phyloP scores from a whole-genome alignment of 2,888 invertebrate genomes.

The Mesoligia furuncula region DNA sequence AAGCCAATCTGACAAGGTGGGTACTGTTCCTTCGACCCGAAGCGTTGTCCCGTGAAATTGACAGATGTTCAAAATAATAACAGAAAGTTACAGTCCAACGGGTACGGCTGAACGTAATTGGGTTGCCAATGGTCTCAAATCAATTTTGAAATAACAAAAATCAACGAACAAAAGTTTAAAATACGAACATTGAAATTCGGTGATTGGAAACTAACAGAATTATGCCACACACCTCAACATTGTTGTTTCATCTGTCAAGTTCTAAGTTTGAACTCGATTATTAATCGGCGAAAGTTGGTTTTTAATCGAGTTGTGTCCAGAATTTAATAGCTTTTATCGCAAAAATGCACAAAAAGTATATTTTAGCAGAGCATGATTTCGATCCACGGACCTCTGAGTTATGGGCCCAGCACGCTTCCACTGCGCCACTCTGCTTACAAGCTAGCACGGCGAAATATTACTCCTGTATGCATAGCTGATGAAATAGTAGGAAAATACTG shows the following conservation, averaged over 20 bases:
- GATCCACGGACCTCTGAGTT: constrained; percentile 98
- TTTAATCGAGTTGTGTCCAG: background rate
- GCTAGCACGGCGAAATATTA: background rate
- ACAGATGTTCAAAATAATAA: constrained; percentile 84
- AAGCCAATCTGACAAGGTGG: constrained; percentile 76
- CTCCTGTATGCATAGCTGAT: background rate
- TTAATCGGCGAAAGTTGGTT: background rate
- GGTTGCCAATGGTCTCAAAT: constrained; percentile 72
- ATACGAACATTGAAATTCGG: constrained; percentile 36
- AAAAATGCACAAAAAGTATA: background rate
- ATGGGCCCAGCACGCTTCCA: constrained; percentile 96
- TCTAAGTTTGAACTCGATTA: background rate
- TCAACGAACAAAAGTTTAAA: constrained; percentile 55
- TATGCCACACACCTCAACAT: constrained; percentile 20
- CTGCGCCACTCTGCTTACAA: constrained; percentile 92
- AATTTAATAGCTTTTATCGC: background rate
- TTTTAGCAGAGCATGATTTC: constrained; percentile 90
- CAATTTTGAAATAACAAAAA: constrained; percentile 71
- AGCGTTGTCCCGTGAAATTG: constrained; percentile 82
- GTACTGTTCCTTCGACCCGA: constrained; percentile 75
- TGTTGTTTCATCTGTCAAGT: constrained; percentile 28
- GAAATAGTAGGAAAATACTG: background rate
- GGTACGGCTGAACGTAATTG: constrained; percentile 72
- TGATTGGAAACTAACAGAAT: constrained; percentile 50
- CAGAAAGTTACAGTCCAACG: constrained; percentile 76